Evolutionary conservation across 1,140 invertebrate genomes (phyloP), one percentile per base, ranked within the genome.

Genomic region (Vanessa atalanta): DNA sequence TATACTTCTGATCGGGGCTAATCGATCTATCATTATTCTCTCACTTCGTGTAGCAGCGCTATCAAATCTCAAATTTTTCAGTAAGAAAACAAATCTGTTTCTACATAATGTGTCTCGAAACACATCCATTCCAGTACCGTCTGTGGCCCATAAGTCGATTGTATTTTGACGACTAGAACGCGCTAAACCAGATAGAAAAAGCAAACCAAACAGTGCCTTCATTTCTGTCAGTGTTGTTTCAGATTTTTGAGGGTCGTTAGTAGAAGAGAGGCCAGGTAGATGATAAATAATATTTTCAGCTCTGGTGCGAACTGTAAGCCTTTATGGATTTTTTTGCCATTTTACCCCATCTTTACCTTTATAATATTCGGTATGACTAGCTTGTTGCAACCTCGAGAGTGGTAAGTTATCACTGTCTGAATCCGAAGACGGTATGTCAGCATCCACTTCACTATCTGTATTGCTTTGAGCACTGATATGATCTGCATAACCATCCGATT

Each of bases 211-310:
- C n/a, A 71, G 12, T 23, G 69, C 60, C 57, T 71, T 71, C 16
- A 71, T 60, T 57, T 69, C 67, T n/a, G 11, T 50, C 15, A 20
- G 47, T 26, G 20, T 43, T 23, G 51, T 53, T 53, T 67, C n/a
- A 23, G 20, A 20, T 16, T 26, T 20, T 53, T 51, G 47, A 26
- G 48, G 26, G 51, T 67, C 23, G 26, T 14, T 26, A 51, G 15
- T 67, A 51, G 65, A 26, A 53, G 6, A n/a, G 4, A 53, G 51
- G 37, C 69, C 72, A 67, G 76, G 72, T 55, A 55, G 15, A 48
- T 74, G 55, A 67, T 16, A 53, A 60, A 78, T 74, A 50, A 78
- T 74, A 55, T 78, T 78, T 65, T 74, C 72, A 3, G 60, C 43
- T 37, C 72, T 66, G 13, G 48, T 74, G 23, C 76, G 68, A 16